A percentile compares a stretch with the other conserved stretches of the same genome.
phyloP scores from a whole-genome alignment of 2,113 vertebrate species.

The Taxidea taxus region DNA sequence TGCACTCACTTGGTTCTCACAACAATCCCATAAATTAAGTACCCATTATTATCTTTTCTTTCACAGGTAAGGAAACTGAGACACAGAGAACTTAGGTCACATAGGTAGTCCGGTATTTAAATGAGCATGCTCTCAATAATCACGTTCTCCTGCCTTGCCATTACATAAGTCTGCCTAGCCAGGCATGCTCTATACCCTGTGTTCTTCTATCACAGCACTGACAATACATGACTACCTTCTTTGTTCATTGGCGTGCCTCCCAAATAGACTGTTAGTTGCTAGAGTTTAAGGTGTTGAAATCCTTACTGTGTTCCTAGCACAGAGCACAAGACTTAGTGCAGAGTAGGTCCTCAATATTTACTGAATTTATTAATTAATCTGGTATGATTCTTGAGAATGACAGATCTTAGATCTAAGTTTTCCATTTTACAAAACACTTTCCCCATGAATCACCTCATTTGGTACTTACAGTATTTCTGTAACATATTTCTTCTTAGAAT shows the following conservation, averaged over 20 bases:
- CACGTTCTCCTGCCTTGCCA: background rate
- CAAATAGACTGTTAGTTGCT: background rate
- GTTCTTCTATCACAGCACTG: background rate
- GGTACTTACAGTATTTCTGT: background rate
- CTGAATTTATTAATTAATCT: background rate
- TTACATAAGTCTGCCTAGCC: background rate
- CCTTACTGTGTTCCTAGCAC: background rate
- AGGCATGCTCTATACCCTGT: too few relatives aligned
- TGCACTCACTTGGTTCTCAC: background rate
- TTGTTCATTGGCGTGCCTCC: background rate
- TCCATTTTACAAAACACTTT: background rate
- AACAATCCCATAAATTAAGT: background rate
- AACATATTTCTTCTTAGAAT: background rate
- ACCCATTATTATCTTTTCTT: background rate
- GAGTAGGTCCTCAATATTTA: background rate
- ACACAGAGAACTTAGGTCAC: background rate
- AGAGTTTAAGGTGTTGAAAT: background rate
- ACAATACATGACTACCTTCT: background rate
- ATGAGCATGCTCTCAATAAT: background rate
- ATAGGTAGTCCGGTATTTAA: background rate
- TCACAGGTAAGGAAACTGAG: background rate
- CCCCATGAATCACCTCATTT: background rate
- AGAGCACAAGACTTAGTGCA: background rate
- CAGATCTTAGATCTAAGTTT: background rate
- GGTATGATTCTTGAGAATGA: conserved; percentile 16